phyloP scores from a whole-genome alignment of 1,140 invertebrate genomes.

The Drosophila azteca region DNA sequence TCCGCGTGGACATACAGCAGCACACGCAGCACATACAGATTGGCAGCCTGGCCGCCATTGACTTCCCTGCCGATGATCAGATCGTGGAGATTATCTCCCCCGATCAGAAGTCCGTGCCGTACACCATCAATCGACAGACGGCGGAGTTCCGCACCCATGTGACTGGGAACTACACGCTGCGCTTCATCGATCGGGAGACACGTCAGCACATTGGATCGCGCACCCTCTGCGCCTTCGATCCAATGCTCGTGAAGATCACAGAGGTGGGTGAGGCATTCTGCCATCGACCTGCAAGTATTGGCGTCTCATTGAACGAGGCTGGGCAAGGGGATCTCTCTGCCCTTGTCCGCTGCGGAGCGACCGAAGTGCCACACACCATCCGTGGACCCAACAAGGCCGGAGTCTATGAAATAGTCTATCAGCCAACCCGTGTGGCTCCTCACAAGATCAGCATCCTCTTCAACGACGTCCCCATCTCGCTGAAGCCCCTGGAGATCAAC shows the following conservation, averaged over 20 bases:
- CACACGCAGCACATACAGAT: conserved; percentile 87
- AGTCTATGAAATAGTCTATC: conserved; percentile 92
- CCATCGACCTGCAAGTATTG: conserved; percentile 90
- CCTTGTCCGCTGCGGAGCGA: conserved; percentile 90
- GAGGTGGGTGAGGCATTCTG: conserved; percentile 92
- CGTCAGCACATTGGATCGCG: conserved; percentile 84
- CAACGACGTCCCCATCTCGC: conserved; percentile 89
- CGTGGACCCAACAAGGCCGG: conserved; percentile 87
- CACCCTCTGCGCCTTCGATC: conserved; percentile 94
- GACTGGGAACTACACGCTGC: conserved; percentile 85
- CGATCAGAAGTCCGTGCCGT: conserved; percentile 84
- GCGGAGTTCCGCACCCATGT: conserved; percentile 85
- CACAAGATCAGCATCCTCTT: conserved; percentile 92
- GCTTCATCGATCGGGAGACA: conserved; percentile 83
- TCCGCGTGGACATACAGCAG: conserved; percentile 96
- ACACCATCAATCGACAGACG: conserved; percentile 84
- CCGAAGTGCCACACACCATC: conserved; percentile 91
- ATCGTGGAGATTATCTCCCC: conserved; percentile 86
- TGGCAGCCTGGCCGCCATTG: conserved; percentile 85
- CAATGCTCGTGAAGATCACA: conserved; percentile 90
- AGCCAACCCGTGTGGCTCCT: conserved; percentile 91
- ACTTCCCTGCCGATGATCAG: conserved; percentile 85
- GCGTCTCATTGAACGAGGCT: conserved; percentile 89
- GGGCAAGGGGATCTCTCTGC: conserved; percentile 93
- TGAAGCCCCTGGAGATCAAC: conserved; percentile 85